A percentile compares a stretch with the other conserved stretches of the same genome.
phyloP scores from a whole-genome alignment of 1,140 invertebrate genomes.

The Geopemphigus sp. region DNA sequence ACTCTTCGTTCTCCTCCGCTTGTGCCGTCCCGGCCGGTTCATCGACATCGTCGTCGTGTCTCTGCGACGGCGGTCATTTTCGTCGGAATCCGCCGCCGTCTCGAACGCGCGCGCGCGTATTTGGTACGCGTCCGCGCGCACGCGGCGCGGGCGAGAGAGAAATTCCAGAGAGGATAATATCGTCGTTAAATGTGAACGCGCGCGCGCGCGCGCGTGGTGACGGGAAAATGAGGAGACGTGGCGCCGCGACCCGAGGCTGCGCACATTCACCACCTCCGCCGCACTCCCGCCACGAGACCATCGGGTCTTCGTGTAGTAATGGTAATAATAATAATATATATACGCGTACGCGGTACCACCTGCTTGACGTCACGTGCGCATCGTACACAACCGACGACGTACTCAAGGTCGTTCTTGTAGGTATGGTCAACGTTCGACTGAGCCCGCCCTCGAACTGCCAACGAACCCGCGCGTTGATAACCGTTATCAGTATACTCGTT shows the following conservation, averaged over 20 bases:
- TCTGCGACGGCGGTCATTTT: neutral
- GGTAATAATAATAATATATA: neutral
- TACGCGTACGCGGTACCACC: neutral
- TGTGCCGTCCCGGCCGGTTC: neutral
- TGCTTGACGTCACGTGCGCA: neutral
- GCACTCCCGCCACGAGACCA: no score
- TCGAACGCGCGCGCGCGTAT: neutral
- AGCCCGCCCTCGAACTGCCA: neutral
- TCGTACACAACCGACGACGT: neutral
- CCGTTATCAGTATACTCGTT: no score
- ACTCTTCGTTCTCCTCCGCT: neutral
- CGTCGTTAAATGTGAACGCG: neutral
- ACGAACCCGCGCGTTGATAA: neutral
- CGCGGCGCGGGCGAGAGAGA: neutral
- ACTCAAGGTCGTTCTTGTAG: slow-evolving; percentile 43
- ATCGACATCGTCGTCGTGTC: slow-evolving; percentile 9
- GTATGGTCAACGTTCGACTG: slow-evolving; percentile 24
- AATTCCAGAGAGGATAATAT: neutral
- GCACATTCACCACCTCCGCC: neutral
- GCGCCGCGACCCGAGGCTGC: neutral
- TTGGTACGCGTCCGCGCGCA: neutral
- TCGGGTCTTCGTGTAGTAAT: neutral
- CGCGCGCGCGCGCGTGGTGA: neutral
- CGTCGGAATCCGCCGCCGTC: slow-evolving; percentile 5
- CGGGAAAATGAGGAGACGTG: neutral